Evolutionary conservation across 2,797 vertebrate species (phyloP).

Genomic region (Lemur catta): DNA sequence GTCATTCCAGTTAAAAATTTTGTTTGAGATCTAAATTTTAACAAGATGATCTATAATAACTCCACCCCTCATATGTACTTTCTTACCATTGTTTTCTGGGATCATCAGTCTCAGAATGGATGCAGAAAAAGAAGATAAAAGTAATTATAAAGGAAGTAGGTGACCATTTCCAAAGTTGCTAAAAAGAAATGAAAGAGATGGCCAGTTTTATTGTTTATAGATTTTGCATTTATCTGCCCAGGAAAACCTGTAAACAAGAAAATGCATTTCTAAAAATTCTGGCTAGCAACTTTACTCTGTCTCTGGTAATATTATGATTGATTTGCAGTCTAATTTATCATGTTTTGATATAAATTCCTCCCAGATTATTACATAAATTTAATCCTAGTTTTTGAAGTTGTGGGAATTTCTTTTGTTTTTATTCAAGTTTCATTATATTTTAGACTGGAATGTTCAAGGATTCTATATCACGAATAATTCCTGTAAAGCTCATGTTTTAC

Average conservation of each 20-base stretch:
- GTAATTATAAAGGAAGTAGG: not conserved
- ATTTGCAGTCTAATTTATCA: not conserved
- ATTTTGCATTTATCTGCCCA: not conserved
- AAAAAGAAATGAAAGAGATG: not conserved
- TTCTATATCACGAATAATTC: not conserved
- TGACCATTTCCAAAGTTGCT: not conserved
- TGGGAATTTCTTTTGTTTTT: not conserved
- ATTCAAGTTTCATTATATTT: not conserved
- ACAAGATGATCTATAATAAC: not conserved
- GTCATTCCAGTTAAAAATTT: not conserved
- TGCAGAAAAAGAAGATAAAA: not conserved
- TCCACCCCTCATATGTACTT: not conserved
- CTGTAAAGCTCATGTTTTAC: constrained; percentile 24
- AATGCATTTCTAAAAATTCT: not conserved
- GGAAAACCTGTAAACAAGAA: not conserved
- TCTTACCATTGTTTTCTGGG: not conserved
- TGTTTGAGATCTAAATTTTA: not conserved
- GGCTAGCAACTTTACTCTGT: not conserved
- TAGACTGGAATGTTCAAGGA: not conserved
- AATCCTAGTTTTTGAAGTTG: not conserved
- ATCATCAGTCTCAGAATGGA: not conserved
- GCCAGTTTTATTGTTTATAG: not conserved
- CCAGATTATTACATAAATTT: not conserved
- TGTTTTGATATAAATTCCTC: not conserved
- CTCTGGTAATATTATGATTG: not conserved